Evolutionary conservation across 2,888 invertebrate genomes (phyloP), one percentile per base, ranked within the genome.

Genomic region (Leptinotarsa tumamoca): DNA sequence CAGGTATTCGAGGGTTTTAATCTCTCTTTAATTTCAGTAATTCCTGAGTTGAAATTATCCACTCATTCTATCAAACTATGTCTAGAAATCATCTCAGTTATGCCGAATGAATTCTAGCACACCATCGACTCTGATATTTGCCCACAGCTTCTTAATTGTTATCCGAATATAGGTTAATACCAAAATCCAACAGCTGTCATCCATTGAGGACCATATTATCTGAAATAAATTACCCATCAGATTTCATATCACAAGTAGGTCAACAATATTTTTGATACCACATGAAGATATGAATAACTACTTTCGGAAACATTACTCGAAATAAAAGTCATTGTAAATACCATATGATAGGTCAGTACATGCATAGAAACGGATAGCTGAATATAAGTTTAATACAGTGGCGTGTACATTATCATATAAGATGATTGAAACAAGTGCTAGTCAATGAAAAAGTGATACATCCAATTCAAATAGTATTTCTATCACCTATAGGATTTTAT

Each of bases 321-420:
- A 5, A n/a, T 54, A 17, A 54, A n/a, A 52, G 17, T 17, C 15
- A 54, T n/a, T n/a, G 54, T 54, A 54, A 54, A 54, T 54, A 54
- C 54, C 54, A 54, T 17, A 54, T 17, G 52, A 52, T 17, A 17
- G 54, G 17, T 17, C 17, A 54, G 54, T 54, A n/a, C n/a, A 17
- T 17, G n/a, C 54, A n/a, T 7, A 54, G 54, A 18, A 54, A 54
- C 18, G n/a, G 18, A 54, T 18, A 54, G 54, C 17, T 54, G n/a
- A 54, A n/a, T 18, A 54, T 18, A 54, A n/a, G n/a, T 54, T 54
- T 54, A 54, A 54, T 54, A 54, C 54, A 54, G 54, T 54, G n/a
- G 18, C 54, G 54, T 18, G 7, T 2, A 7, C 54, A 18, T 43
- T 13, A 13, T 3, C 43, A 43, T 43, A 3, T 0, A 43, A 10